Evolutionary conservation across 2,113 vertebrate genomes (phyloP), one percentile per base, ranked within the genome.

Genomic region (Pitta sordida): DNA sequence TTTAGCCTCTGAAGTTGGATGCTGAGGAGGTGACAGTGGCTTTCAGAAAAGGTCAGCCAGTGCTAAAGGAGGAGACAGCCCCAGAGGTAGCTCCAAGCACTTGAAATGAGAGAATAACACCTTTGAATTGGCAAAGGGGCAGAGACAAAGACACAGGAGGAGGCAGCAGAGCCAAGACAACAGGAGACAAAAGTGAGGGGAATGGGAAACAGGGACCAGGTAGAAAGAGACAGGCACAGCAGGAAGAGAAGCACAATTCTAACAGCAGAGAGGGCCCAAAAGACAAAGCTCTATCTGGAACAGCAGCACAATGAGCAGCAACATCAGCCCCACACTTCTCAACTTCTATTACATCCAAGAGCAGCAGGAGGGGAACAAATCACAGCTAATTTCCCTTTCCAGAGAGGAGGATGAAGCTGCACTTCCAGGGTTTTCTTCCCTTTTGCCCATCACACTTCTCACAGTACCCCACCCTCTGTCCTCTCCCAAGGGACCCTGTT

Each of bases 21-120:
- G 74, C 75, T 91, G 86, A 78, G 73, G 89, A 76, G 96, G 83
- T 80, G 89, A 92, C 26, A 2, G 8, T n/a, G 67, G 23, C 70
- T 94, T 80, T 83, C 91, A 92, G 88, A 82, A 93, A 88, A 78
- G 91, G 83, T 94, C 94, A 96, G 92, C 51, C 23, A 43, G 6
- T 5, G 34, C 89, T 80, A 36, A 58, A 87, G 86, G 32, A 95
- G 63, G 73, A 94, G 87, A 87, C 8, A 6, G 89, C 91, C 87
- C 93, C 87, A 69, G 87, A 70, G 91, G 63, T 43, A 77, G 64
- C 89, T 86, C 48, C 19, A 26, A 91, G 85, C 75, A 37, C 91
- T 68, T 12, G 55, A 60, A 86, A 74, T 90, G 90, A 88, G 70
- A 8, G 79, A 96, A 77, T 11, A 75, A 52, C 82, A 22, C 79